Conservation (phyloP, 2,113 vertebrate species). For the Pipa parva region DNA sequence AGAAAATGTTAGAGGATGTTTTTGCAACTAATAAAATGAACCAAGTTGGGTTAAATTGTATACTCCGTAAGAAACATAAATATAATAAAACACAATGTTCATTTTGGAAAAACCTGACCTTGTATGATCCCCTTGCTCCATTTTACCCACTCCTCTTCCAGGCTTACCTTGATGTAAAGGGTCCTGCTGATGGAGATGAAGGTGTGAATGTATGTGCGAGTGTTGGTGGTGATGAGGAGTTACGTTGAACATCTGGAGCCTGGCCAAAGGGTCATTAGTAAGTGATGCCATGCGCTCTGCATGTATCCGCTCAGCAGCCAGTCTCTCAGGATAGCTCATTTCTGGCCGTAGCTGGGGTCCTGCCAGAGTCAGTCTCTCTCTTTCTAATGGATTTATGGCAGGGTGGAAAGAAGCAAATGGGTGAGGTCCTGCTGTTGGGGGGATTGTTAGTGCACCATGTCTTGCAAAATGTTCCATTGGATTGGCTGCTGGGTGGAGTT, state of each 20-base stretch:
- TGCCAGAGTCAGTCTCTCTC: constrained; percentile 87
- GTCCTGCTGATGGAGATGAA: constrained; percentile 98
- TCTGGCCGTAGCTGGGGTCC: constrained; percentile 91
- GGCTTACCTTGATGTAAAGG: constrained; percentile 93
- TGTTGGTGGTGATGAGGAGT: constrained; percentile 98
- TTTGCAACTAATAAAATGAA: background rate
- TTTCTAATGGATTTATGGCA: constrained; percentile 87
- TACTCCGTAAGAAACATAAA: background rate
- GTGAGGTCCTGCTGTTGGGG: constrained; percentile 84
- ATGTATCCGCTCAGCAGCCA: constrained; percentile 91
- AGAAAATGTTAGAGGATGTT: background rate
- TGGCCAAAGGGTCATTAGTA: constrained; percentile 89
- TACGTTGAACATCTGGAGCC: constrained; percentile 98
- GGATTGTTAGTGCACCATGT: constrained; percentile 88
- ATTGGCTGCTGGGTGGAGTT: constrained; percentile 88
- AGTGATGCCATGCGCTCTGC: constrained; percentile 93
- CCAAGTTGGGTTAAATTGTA: background rate
- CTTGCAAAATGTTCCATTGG: constrained; percentile 98
- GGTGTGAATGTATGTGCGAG: constrained; percentile 97
- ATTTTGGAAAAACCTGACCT: background rate
- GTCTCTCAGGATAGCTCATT: constrained; percentile 93
- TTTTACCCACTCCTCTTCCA: accelerated
- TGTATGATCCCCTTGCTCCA: background rate
- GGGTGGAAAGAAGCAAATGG: constrained; percentile 93
- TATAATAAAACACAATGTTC: background rate